phyloP scores from a whole-genome alignment of 2,113 vertebrate genomes.

The Brevimyrus niger region DNA sequence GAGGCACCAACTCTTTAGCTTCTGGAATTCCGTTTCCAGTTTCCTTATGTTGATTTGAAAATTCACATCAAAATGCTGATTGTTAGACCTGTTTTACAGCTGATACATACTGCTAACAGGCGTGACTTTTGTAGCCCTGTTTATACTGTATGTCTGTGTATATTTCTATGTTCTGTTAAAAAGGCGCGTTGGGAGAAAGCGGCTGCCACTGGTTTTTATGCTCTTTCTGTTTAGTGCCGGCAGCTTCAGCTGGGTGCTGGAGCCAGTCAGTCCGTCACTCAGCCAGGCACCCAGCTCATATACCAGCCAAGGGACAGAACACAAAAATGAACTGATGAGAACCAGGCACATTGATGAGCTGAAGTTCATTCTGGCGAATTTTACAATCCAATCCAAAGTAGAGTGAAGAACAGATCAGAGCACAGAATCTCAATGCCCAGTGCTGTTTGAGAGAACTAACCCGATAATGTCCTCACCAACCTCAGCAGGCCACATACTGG shows the following conservation, averaged over 20 bases:
- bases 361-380: not conserved
- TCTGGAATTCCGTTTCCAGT: not conserved
- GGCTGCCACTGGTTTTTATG: not conserved
- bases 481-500: not conserved
- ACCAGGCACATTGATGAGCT: not conserved
- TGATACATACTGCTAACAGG: not conserved
- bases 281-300: not conserved
- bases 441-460: not conserved
- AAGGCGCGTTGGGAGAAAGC: not conserved
- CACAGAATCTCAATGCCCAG: not conserved
- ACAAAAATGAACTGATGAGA: not conserved
- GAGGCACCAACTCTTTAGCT: not conserved
- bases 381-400: not conserved
- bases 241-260: not conserved
- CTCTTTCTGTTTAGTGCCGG: not conserved
- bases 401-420: not conserved
- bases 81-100: not conserved
- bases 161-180: not conserved
- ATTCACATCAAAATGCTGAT: not conserved
- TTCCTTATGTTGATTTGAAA: not conserved
- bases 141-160: not conserved
- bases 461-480: not conserved
- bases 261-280: not conserved
- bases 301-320: not conserved
- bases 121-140: not conserved